Base-by-base conservation (phyloP, 2,113 vertebrate genomes). In the Bubo scandiacus region DNA sequence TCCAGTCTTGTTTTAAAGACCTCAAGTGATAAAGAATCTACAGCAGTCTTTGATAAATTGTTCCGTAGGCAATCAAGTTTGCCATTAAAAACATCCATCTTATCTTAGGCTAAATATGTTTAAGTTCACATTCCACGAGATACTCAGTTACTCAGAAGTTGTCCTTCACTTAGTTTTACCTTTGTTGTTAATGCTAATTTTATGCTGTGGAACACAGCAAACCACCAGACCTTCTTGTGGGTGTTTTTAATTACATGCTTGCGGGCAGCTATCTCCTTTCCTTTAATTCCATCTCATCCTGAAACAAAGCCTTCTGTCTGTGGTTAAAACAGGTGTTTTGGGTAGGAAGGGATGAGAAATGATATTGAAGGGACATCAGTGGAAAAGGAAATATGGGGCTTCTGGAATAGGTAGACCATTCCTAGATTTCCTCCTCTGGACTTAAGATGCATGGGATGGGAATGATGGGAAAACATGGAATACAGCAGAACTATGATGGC, bases 301-400 rank as follows among this genome's bases (percentile, higher is more conserved):
- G 90, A 96, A 96, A 91, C 45, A 95, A 83, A 96, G 75, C 63
- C 71, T 93, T 62, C 81, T 91, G 29, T 42, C 54, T 93, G 89
- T 93, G 70, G 80, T 95, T 70, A 59, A 92, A 83, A 83, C 27
- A 58, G 18, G 2, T 47, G 19, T 49, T 92, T 92, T 94, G 52
- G 34, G 47, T 54, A 82, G 88, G 51, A 92, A 70, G 57, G 78
- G 91, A 38, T 95, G 66, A 83, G 55, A 97, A 82, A 94, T 90
- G 59, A 59, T 54, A 7, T 55, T 32, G 77, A 86, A 98, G 57
- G 22, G 75, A 19, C 45, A 86, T 79, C 11, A 20, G 4, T 22
- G 45, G 88, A 88, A 92, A 88, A 84, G 83, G 52, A 94, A 85
- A 63, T 91, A 87, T 55, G 30, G 40, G 17, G 45, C 54, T 96